These are phyloP conservation scores for Drosophila baimaii DNA, from an alignment of 1,140 invertebrate species.

Conservation along the genomic window DNA sequence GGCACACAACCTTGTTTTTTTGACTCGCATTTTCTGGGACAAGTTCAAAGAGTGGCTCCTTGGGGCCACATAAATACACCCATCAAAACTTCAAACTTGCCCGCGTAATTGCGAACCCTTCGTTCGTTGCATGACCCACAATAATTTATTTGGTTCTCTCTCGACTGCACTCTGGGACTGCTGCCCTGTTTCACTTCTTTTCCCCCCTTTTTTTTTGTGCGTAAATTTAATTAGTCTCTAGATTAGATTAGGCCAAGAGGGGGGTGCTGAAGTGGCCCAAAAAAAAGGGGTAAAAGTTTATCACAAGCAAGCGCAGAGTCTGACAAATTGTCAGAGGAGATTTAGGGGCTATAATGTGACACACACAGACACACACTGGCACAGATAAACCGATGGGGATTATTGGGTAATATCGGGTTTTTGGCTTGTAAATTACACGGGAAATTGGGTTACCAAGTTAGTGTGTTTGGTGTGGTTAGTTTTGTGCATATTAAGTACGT, in stretches of 20 bases:
- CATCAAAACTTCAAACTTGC: constrained; percentile 25
- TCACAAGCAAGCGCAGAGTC: constrained; percentile 7
- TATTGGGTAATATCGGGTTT: constrained; percentile 15
- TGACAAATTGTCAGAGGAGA: constrained; percentile 25
- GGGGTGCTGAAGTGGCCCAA: background rate
- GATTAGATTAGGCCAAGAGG: constrained; percentile 38
- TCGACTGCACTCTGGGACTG: constrained; percentile 33
- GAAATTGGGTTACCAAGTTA: constrained; percentile 2
- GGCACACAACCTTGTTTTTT: constrained; percentile 15
- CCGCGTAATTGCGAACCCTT: constrained; percentile 36
- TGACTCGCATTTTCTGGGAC: constrained; percentile 46
- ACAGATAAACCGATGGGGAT: constrained; percentile 24
- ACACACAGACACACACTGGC: constrained; percentile 12
- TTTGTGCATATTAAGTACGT: background rate
- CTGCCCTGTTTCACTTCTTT: constrained; percentile 1
- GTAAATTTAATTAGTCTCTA: constrained; percentile 45
- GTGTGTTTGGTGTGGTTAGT: background rate
- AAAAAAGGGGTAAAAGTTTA: constrained; percentile 22
- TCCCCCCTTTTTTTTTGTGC: constrained; percentile 13
- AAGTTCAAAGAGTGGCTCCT: constrained; percentile 54
- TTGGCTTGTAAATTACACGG: constrained; percentile 20
- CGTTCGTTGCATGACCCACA: constrained; percentile 48
- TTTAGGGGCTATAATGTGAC: constrained; percentile 16
- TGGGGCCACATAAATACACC: constrained; percentile 44
- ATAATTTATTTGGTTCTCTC: constrained; percentile 47